These are phyloP conservation scores for Lathronympha strigana DNA, from an alignment of 2,888 invertebrate species.

Conservation along the genomic window DNA sequence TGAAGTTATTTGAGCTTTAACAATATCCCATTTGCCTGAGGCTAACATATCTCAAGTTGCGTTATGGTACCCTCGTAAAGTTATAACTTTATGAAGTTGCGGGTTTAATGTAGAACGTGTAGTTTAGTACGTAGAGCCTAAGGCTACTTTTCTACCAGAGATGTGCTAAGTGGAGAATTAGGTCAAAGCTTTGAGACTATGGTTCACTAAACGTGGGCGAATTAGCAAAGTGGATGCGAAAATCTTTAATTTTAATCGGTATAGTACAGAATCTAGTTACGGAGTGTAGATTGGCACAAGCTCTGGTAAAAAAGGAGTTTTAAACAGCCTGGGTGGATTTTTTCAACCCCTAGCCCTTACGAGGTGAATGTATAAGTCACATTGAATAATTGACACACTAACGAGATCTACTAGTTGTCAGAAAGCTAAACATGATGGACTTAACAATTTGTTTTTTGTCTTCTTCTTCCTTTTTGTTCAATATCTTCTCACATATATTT, in stretches of 20 bases:
- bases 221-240: not conserved
- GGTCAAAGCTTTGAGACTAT: slow-evolving; percentile 1
- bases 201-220: not conserved
- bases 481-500: no score
- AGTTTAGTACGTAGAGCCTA: not conserved
- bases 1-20: not conserved
- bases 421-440: no score
- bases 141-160: not conserved
- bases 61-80: not conserved
- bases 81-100: not conserved
- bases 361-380: no score
- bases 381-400: no score
- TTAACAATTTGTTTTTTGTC: no score
- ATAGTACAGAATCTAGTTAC: not conserved
- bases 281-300: no score
- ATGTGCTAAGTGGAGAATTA: not conserved
- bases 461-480: no score
- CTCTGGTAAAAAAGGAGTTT: no score
- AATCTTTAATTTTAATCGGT: not conserved
- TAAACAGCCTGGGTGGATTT: no score
- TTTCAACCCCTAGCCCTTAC: no score
- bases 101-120: not conserved
- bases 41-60: slow-evolving; percentile 8
- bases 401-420: no score
- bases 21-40: not conserved